Evolutionary conservation across 53 echinoderm and acorn worm species (phyloP).

Genomic region (Arbacia lixula): DNA sequence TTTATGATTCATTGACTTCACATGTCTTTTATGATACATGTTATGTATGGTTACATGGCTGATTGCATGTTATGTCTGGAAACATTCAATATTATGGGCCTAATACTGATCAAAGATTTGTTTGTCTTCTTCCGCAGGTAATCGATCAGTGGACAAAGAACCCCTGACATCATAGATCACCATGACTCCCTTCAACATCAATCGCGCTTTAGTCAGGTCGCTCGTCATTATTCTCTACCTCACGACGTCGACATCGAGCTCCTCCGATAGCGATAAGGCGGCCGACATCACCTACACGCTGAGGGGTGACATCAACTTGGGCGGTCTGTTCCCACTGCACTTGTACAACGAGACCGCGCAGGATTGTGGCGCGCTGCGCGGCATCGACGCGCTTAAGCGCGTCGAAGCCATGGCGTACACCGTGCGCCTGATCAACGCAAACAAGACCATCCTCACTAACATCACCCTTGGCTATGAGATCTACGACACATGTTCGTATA

Average conservation of each 20-base stretch:
- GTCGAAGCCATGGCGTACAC: slow-evolving; percentile 94
- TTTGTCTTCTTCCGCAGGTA: neutral
- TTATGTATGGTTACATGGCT: no score
- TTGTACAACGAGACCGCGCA: slow-evolving; percentile 71
- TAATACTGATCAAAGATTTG: neutral
- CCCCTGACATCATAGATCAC: neutral
- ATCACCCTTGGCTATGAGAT: slow-evolving; percentile 91
- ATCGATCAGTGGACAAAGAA: neutral
- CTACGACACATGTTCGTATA: slow-evolving; percentile 88
- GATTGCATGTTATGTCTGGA: neutral
- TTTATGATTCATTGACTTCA: no score
- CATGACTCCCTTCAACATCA: neutral
- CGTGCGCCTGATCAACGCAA: slow-evolving; percentile 73
- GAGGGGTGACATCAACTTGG: slow-evolving; percentile 78
- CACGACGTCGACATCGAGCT: slow-evolving; percentile 10
- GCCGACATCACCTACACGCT: slow-evolving; percentile 64
- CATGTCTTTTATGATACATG: no score
- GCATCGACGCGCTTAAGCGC: slow-evolving; percentile 72
- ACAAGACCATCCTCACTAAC: slow-evolving; percentile 70
- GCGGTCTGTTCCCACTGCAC: slow-evolving; percentile 89
- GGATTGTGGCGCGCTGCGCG: slow-evolving; percentile 69
- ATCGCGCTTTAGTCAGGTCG: neutral
- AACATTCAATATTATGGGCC: neutral
- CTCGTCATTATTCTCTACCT: neutral
- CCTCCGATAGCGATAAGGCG: neutral